These are phyloP conservation scores for Platerodrilus igneus DNA, from an alignment of 2,888 invertebrate genomes.

Conservation along the genomic window DNA sequence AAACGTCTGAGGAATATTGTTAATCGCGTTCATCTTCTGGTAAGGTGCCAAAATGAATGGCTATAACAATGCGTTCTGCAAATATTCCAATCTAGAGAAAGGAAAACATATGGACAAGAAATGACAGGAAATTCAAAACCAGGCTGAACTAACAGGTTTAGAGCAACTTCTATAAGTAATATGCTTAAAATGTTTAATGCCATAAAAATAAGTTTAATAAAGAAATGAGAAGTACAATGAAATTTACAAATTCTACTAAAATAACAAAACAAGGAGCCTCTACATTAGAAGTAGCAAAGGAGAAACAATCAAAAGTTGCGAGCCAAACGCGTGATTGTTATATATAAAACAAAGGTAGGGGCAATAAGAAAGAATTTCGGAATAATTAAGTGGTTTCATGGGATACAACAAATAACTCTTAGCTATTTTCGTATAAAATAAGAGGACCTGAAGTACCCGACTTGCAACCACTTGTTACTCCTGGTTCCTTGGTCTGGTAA, in stretches of 20 bases:
- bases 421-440: constrained; percentile 36
- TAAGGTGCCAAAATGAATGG: constrained; percentile 27
- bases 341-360: constrained; percentile 35
- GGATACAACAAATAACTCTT: constrained; percentile 36
- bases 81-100: constrained; percentile 40
- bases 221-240: constrained; percentile 8
- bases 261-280: no score
- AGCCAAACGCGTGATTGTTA: constrained; percentile 43
- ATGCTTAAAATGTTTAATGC: no score
- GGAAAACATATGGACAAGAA: constrained; percentile 36
- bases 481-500: constrained; percentile 38
- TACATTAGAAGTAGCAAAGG: constrained; percentile 24
- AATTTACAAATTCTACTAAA: no score
- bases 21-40: constrained; percentile 32
- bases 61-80: constrained; percentile 26
- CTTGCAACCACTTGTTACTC: not conserved
- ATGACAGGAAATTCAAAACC: constrained; percentile 32
- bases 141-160: no score
- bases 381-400: constrained; percentile 43
- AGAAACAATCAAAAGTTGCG: constrained; percentile 22
- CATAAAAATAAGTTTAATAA: constrained; percentile 14
- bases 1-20: constrained; percentile 31
- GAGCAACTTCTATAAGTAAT: no score
- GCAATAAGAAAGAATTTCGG: constrained; percentile 27
- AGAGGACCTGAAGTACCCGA: constrained; percentile 5